Evolutionary conservation across 2,113 vertebrate genomes (phyloP).

Genomic region (Furnarius figulus): DNA sequence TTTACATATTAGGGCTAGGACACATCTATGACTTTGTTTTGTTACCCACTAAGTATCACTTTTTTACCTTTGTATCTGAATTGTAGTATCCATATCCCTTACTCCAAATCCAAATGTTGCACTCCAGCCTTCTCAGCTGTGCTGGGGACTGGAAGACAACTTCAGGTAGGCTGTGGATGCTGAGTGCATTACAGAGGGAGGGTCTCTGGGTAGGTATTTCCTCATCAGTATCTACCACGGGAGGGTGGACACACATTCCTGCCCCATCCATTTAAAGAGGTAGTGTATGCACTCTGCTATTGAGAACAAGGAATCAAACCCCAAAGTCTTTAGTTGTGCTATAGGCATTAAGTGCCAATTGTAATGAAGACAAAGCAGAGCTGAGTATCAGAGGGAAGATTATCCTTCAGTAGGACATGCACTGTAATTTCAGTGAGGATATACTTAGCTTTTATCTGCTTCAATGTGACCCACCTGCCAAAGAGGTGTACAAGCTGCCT

Average conservation of each 20-base stretch:
- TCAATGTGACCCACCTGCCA: neutral
- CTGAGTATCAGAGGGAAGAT: neutral
- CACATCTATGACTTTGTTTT: neutral
- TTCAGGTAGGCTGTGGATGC: neutral
- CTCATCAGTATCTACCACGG: neutral
- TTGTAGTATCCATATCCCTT: neutral
- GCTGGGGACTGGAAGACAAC: neutral
- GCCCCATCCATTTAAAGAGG: neutral
- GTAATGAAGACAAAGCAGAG: neutral
- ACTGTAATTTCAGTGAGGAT: neutral
- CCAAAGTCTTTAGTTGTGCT: neutral
- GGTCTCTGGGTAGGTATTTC: neutral
- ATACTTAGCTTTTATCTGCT: neutral
- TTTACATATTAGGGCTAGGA: neutral
- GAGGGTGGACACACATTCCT: neutral
- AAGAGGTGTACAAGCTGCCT: neutral
- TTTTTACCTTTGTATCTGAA: neutral
- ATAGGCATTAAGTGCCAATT: neutral
- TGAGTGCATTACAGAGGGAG: rapidly evolving
- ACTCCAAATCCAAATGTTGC: neutral
- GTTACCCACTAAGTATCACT: neutral
- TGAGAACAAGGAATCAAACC: neutral
- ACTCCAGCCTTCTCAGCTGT: neutral
- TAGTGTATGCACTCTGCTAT: neutral
- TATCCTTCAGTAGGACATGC: neutral